Evolutionary conservation across 2,113 vertebrate genomes (phyloP), one percentile per base, ranked within the genome.

Genomic region (Ciconia stormi): DNA sequence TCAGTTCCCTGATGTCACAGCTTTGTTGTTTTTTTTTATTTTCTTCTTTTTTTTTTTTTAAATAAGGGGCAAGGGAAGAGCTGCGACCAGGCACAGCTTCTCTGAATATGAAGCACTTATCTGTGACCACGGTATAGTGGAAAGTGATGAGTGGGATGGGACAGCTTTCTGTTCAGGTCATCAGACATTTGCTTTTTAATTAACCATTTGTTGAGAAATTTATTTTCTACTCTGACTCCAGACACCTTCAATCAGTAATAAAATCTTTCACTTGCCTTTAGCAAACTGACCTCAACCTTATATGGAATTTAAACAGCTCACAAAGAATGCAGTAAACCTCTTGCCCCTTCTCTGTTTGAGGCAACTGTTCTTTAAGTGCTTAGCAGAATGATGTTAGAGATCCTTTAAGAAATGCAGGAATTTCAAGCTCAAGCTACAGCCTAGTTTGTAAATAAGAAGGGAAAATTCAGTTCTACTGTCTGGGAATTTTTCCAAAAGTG

Each of bases 251-350:
- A 25, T 81, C 69, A 71, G 69, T 38, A 89, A 81, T 29, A 70
- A 70, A 94, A 74, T 87, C 63, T 70, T 84, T 61, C 46, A 34
- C 25, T 71, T 78, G 77, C 42, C 59, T 66, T 93, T 34, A 89
- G 74, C 73, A 84, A 82, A 56, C 69, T 62, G 84, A 87, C 90
- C 86, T 74, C 63, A 82, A 49, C 34, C 49, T 84, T 81, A 78
- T 7, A 93, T 66, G 81, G 92, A 94, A 91, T 94, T 94, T 74
- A 66, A 92, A 66, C 30, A 84, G 59, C 78, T 84, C 77, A 78
- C 69, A 81, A 96, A 94, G 92, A 96, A 94, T 84, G 94, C 69
- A 82, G 50, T 82, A 92, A 94, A 95, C 40, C 77, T 88, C 81
- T 70, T 82, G 63, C 25, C 61, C 84, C 44, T 84, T 84, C 87